Percentiles rank a stretch among this genome's conserved stretches.
Evolutionary conservation across 2,113 vertebrate genomes (phyloP).

Genomic region (Hippoglossus stenolepis): DNA sequence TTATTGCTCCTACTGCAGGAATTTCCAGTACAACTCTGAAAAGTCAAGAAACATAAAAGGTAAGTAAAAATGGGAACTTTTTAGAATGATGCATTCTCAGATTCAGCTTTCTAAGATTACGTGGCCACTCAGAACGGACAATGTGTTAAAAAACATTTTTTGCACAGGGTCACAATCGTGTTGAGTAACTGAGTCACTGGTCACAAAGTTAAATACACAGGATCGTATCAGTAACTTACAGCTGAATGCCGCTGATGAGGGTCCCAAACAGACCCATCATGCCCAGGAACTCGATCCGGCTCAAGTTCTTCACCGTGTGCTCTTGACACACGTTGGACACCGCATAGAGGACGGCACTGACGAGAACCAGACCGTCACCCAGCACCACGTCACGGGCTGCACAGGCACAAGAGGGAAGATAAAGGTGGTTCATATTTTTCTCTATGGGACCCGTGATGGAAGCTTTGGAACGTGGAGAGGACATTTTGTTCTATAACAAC

Average conservation of each 20-base stretch:
- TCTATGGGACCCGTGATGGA: too few species aligned
- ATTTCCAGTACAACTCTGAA: slow-evolving; percentile 88
- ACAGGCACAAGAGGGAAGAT: not conserved
- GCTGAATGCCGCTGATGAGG: slow-evolving; percentile 91
- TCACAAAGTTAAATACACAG: too few species aligned
- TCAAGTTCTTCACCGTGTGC: slow-evolving; percentile 95
- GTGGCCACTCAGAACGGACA: too few species aligned
- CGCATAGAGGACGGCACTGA: slow-evolving; percentile 92
- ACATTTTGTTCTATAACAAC: too few species aligned
- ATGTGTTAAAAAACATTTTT: too few species aligned
- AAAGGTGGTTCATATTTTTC: not conserved
- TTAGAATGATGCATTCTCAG: too few species aligned
- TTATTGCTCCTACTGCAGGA: slow-evolving; percentile 80
- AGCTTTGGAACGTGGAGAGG: too few species aligned
- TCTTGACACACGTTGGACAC: slow-evolving; percentile 96
- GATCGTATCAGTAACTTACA: slow-evolving; percentile 83
- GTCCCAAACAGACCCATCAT: slow-evolving; percentile 98
- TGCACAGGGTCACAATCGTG: too few species aligned
- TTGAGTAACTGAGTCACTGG: too few species aligned
- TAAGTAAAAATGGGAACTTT: too few species aligned
- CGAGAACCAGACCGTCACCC: slow-evolving; percentile 92
- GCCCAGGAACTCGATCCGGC: slow-evolving; percentile 93
- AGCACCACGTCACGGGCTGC: slow-evolving; percentile 87
- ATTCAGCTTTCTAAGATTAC: too few species aligned
- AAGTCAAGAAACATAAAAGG: not conserved